phyloP scores from a whole-genome alignment of 2,888 invertebrate species.

The Bhutanitis thaidina region DNA sequence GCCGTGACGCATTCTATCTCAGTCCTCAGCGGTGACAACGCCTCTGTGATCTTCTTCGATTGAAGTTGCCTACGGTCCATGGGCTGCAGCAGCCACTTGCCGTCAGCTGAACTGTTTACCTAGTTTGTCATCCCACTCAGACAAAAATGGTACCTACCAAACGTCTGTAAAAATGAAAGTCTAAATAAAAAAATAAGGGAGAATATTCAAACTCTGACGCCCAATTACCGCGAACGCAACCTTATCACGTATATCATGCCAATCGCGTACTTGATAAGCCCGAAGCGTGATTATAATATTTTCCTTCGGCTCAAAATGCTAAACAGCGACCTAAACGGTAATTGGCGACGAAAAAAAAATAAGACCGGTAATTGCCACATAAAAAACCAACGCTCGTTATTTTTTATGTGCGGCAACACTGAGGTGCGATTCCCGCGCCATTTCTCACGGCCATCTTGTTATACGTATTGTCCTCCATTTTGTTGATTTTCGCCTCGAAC shows the following conservation, averaged over 20 bases:
- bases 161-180: too few species aligned
- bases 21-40: too few species aligned
- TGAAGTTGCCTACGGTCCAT: too few species aligned
- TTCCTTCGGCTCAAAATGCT: constrained; percentile 46
- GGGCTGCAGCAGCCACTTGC: too few species aligned
- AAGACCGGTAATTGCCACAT: constrained; percentile 67
- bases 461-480: neutral
- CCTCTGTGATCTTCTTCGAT: too few species aligned
- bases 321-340: constrained; percentile 55
- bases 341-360: constrained; percentile 42
- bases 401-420: constrained; percentile 50
- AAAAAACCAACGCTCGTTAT: constrained; percentile 38
- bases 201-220: neutral
- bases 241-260: neutral
- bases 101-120: too few species aligned
- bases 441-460: constrained; percentile 46
- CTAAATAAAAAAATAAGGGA: neutral
- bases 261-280: constrained; percentile 4
- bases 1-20: too few species aligned
- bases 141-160: too few species aligned
- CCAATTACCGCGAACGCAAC: neutral
- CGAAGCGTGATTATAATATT: constrained; percentile 15
- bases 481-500: neutral
- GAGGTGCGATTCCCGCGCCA: constrained; percentile 47
- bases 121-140: too few species aligned